phyloP scores from a whole-genome alignment of 1,140 invertebrate genomes.

The Tribolium madens region DNA sequence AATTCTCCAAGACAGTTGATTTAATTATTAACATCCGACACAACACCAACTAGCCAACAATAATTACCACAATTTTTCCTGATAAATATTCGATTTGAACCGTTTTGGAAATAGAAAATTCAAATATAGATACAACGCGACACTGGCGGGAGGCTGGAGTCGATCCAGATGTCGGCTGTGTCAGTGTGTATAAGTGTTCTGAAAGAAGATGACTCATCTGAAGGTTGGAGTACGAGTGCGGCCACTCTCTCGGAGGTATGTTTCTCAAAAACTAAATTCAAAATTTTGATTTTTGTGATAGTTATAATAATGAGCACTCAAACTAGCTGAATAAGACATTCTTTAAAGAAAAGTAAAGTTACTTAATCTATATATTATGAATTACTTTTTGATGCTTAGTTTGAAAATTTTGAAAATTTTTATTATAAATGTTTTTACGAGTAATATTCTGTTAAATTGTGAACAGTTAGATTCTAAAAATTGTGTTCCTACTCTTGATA shows the following conservation, averaged over 20 bases:
- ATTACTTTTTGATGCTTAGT: not conserved
- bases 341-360: too few relatives aligned
- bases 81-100: not conserved
- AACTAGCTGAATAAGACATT: too few relatives aligned
- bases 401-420: too few relatives aligned
- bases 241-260: constrained; percentile 69
- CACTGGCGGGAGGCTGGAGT: constrained; percentile 35
- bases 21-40: not conserved
- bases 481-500: too few relatives aligned
- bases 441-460: too few relatives aligned
- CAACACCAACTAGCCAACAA: not conserved
- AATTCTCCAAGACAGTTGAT: not conserved
- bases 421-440: too few relatives aligned
- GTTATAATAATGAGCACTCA: too few relatives aligned
- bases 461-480: too few relatives aligned
- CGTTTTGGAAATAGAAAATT: constrained; percentile 12
- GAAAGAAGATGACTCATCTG: constrained; percentile 68
- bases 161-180: constrained; percentile 29
- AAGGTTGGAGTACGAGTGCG: constrained; percentile 71
- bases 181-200: constrained; percentile 32
- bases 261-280: constrained; percentile 28
- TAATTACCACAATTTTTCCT: not conserved
- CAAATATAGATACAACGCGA: constrained; percentile 40
- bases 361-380: too few relatives aligned
- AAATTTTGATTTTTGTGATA: not conserved